phyloP scores from a whole-genome alignment of 1,140 invertebrate species.

The Andricus grossulariae region DNA sequence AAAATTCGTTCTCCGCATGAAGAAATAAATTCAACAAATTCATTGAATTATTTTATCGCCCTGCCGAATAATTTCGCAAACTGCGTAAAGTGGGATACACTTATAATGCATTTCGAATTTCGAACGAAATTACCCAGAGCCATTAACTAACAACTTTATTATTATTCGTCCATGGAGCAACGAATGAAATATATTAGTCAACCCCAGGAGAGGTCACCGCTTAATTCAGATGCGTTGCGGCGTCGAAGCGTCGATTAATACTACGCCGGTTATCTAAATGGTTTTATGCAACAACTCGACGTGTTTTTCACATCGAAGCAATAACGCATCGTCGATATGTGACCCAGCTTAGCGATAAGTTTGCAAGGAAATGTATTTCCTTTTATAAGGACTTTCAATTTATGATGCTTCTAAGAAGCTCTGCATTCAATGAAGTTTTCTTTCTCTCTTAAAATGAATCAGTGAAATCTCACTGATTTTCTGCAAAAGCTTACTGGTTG shows the following conservation, averaged over 20 bases:
- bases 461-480: too few relatives aligned
- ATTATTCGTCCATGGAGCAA: slow-evolving; percentile 22
- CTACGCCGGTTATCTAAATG: slow-evolving; percentile 8
- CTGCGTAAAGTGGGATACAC: not conserved
- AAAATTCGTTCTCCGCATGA: too few relatives aligned
- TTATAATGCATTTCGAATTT: not conserved
- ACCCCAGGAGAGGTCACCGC: slow-evolving; percentile 13
- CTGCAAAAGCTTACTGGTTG: too few relatives aligned
- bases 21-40: too few relatives aligned
- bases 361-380: not conserved
- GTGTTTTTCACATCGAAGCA: not conserved
- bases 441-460: too few relatives aligned
- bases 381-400: not conserved
- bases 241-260: slow-evolving; percentile 2
- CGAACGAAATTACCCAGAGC: not conserved
- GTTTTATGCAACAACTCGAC: slow-evolving; percentile 10
- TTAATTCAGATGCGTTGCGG: slow-evolving; percentile 6
- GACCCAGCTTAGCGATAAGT: not conserved
- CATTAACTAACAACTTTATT: slow-evolving; percentile 10
- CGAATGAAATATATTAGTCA: not conserved
- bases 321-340: not conserved
- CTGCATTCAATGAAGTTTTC: too few relatives aligned
- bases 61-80: not conserved
- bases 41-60: too few relatives aligned
- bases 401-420: not conserved